phyloP scores from a whole-genome alignment of 2,888 invertebrate species.

The Anoplius nigerrimus region DNA sequence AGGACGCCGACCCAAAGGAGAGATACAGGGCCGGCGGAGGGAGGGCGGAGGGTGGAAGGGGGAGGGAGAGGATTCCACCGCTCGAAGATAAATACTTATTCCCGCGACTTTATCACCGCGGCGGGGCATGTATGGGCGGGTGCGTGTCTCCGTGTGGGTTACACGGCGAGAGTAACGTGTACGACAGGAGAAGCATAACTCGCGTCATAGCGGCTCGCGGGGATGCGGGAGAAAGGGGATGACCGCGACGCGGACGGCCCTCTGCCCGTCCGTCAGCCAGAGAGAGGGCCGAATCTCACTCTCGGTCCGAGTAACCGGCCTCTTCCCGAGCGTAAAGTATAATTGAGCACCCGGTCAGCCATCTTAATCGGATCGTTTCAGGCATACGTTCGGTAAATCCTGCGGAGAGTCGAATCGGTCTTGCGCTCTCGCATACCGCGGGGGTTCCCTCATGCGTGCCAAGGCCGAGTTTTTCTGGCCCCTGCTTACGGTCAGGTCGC shows the following conservation, averaged over 20 bases:
- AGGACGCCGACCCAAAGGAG: slow-evolving; percentile 48
- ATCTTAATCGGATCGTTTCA: background rate
- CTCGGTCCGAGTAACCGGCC: no score
- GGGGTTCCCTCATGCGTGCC: slow-evolving; percentile 21
- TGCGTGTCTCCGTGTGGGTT: slow-evolving; percentile 15
- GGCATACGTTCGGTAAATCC: background rate
- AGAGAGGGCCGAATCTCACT: no score
- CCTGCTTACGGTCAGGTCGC: slow-evolving; percentile 44
- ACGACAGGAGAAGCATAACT: slow-evolving; percentile 29
- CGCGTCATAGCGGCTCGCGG: slow-evolving; percentile 13
- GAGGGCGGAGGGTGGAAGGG: no score
- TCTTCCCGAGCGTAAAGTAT: background rate
- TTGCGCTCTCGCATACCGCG: background rate
- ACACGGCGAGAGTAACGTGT: slow-evolving; percentile 10
- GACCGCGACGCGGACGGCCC: no score
- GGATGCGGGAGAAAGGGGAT: slow-evolving; percentile 11
- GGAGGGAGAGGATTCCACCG: slow-evolving; percentile 23
- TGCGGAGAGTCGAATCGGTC: background rate
- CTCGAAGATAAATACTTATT: slow-evolving; percentile 52
- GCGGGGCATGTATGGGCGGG: slow-evolving; percentile 20
- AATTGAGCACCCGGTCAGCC: background rate
- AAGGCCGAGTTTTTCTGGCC: slow-evolving; percentile 47
- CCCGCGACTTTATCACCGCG: slow-evolving; percentile 53
- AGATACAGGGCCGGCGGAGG: slow-evolving; percentile 19
- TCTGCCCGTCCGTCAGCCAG: no score